These are phyloP conservation scores for Calycopis cecrops DNA, from an alignment of 1,140 invertebrate genomes.

Conservation along the genomic window DNA sequence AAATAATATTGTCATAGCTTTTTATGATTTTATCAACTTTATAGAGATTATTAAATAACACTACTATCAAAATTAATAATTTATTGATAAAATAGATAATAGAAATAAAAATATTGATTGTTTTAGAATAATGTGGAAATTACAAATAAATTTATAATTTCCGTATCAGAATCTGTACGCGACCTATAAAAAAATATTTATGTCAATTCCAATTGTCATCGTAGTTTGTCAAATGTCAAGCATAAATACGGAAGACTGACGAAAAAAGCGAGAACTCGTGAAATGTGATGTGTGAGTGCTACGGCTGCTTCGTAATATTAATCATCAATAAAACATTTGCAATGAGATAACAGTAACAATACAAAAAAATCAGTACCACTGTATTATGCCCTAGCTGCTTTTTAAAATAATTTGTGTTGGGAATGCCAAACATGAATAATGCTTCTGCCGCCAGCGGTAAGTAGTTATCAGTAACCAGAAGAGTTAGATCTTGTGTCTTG, in stretches of 20 bases:
- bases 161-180: too few relatives aligned
- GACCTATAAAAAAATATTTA: too few relatives aligned
- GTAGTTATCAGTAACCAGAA: conserved; percentile 30
- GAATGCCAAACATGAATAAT: conserved; percentile 62
- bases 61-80: too few relatives aligned
- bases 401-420: conserved; percentile 35
- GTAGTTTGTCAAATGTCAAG: not conserved
- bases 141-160: too few relatives aligned
- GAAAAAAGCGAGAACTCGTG: conserved; percentile 8
- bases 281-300: conserved; percentile 49
- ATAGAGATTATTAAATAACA: too few relatives aligned
- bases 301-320: conserved; percentile 32
- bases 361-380: conserved; percentile 5
- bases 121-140: too few relatives aligned
- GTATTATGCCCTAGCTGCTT: conserved; percentile 64
- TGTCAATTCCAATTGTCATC: conserved; percentile 1
- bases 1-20: too few relatives aligned
- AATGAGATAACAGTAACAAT: conserved; percentile 60
- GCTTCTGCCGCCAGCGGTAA: conserved; percentile 55
- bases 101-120: too few relatives aligned
- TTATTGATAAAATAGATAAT: too few relatives aligned
- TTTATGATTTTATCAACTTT: too few relatives aligned
- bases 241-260: not conserved
- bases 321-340: conserved; percentile 39
- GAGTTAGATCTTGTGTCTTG: conserved; percentile 39